Evolutionary conservation across 2,113 vertebrate genomes (phyloP).

Genomic region (Brevimyrus niger): DNA sequence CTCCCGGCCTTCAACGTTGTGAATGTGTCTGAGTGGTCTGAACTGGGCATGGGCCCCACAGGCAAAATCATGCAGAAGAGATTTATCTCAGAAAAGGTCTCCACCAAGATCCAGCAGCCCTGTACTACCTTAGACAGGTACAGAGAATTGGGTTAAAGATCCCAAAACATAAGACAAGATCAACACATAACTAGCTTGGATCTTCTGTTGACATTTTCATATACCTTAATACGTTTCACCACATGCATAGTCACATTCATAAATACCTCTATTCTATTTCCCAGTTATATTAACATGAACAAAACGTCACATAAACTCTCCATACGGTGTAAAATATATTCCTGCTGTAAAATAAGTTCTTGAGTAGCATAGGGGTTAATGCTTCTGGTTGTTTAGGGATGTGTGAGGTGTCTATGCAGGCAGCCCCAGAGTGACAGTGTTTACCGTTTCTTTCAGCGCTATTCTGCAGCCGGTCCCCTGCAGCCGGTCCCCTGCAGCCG

Average conservation of each 20-base stretch:
- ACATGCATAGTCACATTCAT: neutral
- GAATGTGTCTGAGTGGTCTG: constrained; percentile 38
- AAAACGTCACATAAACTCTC: neutral
- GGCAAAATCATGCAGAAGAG: neutral
- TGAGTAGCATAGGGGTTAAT: neutral
- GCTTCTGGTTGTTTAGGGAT: neutral
- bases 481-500: too few relatives aligned
- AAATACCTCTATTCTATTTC: neutral
- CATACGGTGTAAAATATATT: neutral
- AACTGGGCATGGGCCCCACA: neutral
- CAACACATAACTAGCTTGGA: neutral
- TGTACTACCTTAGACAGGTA: neutral
- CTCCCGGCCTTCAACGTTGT: constrained; percentile 33
- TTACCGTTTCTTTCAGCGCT: neutral
- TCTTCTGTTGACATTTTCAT: neutral
- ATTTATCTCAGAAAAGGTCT: neutral
- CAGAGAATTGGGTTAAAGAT: neutral
- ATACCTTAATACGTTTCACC: neutral
- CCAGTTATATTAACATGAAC: neutral
- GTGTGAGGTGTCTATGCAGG: neutral
- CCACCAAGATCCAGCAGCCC: neutral
- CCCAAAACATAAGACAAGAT: neutral
- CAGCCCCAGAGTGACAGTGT: too few relatives aligned
- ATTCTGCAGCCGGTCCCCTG: neutral
- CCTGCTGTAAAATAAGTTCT: neutral